Percentiles rank a stretch among this genome's conserved stretches.
phyloP scores from a whole-genome alignment of 2,888 invertebrate species.

The Sabatieria punctata region DNA sequence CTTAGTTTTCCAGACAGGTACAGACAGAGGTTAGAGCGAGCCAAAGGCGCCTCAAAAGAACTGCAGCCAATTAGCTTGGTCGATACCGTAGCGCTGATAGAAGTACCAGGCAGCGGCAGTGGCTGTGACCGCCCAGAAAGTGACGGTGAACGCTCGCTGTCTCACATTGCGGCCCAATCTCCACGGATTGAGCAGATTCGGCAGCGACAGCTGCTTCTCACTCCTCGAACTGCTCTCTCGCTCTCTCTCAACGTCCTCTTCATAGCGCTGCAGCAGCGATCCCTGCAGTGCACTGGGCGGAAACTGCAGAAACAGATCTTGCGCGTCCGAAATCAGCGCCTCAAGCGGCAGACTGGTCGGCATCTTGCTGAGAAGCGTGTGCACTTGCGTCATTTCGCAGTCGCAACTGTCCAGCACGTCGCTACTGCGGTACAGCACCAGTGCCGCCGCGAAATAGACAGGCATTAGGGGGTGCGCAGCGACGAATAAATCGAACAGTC shows the following conservation, averaged over 20 bases:
- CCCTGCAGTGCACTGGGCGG: conserved; percentile 54
- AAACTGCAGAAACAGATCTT: conserved; percentile 52
- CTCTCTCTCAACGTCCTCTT: too few relatives aligned
- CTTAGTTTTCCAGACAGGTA: too few relatives aligned
- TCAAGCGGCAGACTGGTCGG: conserved; percentile 74
- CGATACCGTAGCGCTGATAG: too few relatives aligned
- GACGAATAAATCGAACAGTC: conserved; percentile 88
- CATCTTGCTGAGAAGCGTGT: conserved; percentile 57
- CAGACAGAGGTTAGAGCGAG: too few relatives aligned
- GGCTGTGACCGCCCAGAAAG: conserved; percentile 6
- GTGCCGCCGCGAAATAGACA: conserved; percentile 72
- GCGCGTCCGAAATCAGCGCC: conserved; percentile 53
- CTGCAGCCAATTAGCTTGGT: too few relatives aligned
- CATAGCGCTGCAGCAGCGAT: conserved; percentile 21
- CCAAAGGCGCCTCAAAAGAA: too few relatives aligned
- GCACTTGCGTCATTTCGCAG: conserved; percentile 73
- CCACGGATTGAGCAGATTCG: too few relatives aligned
- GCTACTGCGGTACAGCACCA: conserved; percentile 49
- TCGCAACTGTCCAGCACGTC: conserved; percentile 41
- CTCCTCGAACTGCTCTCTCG: too few relatives aligned
- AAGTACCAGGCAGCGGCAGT: conserved; percentile 10
- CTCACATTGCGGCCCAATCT: too few relatives aligned
- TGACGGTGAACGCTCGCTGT: not conserved
- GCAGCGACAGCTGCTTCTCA: too few relatives aligned
- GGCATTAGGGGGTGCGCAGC: conserved; percentile 74